Evolutionary conservation across 2,113 vertebrate genomes (phyloP).

Genomic region (Platanista minor): DNA sequence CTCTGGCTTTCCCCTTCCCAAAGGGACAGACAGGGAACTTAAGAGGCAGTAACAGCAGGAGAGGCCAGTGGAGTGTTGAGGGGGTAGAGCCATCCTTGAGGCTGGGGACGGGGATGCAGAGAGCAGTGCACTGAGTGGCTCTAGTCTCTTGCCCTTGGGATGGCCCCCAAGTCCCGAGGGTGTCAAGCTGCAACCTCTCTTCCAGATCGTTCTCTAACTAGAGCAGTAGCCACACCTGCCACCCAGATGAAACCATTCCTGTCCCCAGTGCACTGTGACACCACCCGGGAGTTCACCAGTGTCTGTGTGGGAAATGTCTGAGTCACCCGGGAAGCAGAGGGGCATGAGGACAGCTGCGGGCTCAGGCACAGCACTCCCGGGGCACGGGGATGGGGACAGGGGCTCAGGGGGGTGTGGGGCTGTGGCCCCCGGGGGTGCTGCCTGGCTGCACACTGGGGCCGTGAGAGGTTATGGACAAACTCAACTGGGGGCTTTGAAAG

Average conservation of each 20-base stretch:
- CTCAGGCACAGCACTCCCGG: not conserved
- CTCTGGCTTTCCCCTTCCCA: too few species aligned
- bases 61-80: too few species aligned
- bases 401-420: not conserved
- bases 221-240: not conserved
- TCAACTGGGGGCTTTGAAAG: conserved; percentile 72
- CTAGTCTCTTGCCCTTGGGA: not conserved
- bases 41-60: too few species aligned
- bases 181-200: not conserved
- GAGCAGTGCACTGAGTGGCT: not conserved
- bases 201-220: not conserved
- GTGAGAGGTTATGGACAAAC: conserved; percentile 82
- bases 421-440: not conserved
- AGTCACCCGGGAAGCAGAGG: not conserved
- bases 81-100: too few species aligned
- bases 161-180: not conserved
- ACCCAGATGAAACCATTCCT: not conserved
- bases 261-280: not conserved
- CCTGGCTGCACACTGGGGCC: conserved; percentile 80
- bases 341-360: not conserved
- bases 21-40: too few species aligned
- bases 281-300: not conserved
- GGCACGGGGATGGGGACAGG: not conserved
- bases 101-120: too few species aligned
- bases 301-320: not conserved